phyloP scores from a whole-genome alignment of 2,113 vertebrate genomes.

The Cryptotis parvus region DNA sequence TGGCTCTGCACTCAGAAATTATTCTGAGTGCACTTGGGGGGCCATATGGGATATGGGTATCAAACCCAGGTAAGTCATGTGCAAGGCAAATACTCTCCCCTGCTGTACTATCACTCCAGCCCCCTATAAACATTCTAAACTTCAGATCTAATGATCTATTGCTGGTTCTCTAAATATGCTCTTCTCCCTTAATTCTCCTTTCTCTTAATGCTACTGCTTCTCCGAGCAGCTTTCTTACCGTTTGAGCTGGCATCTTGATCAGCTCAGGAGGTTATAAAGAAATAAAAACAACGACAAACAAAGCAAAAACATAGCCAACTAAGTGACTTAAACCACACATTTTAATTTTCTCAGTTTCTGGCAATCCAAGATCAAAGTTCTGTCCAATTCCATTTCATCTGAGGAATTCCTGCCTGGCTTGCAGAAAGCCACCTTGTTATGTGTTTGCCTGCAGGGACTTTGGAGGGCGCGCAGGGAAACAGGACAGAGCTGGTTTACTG shows the following conservation, averaged over 20 bases:
- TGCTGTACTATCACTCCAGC: too few relatives aligned
- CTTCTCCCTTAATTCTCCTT: background rate
- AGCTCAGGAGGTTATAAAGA: background rate
- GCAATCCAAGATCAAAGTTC: background rate
- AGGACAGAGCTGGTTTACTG: background rate
- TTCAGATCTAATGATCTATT: background rate
- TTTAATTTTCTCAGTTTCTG: background rate
- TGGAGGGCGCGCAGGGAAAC: too few relatives aligned
- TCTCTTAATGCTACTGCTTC: background rate
- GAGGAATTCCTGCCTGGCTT: background rate
- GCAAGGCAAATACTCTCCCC: too few relatives aligned
- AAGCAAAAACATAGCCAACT: background rate
- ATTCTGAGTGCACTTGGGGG: too few relatives aligned
- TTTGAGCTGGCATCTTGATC: background rate
- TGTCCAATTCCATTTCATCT: background rate
- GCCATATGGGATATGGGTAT: too few relatives aligned
- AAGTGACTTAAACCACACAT: background rate
- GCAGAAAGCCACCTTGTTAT: background rate
- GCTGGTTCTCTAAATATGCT: background rate
- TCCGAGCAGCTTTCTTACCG: slow-evolving; percentile 5
- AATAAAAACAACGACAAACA: background rate
- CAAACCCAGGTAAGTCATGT: too few relatives aligned
- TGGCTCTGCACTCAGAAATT: too few relatives aligned
- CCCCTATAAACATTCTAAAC: background rate
- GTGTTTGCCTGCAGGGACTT: background rate